Percentiles rank a stretch among this genome's conserved stretches.
Conservation (phyloP, 2,888 invertebrate species). For the Minunthozetes semirufus region DNA sequence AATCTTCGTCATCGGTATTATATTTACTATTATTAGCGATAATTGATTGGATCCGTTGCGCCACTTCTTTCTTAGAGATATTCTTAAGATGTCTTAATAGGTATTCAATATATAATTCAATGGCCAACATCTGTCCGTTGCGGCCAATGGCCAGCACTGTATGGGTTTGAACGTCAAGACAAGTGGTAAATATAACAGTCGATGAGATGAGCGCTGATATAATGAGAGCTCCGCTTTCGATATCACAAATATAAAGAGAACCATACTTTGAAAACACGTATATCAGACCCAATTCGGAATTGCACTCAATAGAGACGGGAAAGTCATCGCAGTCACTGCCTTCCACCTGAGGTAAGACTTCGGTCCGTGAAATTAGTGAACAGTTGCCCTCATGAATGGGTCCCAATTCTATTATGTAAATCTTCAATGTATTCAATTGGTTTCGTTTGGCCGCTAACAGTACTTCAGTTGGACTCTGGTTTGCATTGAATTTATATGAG, state of each 20-base stretch:
- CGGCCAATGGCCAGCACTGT: slow-evolving; percentile 26
- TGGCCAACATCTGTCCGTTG: slow-evolving; percentile 21
- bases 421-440: slow-evolving; percentile 21
- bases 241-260: slow-evolving; percentile 31
- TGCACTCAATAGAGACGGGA: slow-evolving; percentile 32
- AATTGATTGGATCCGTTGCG: slow-evolving; percentile 16
- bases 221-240: slow-evolving; percentile 28
- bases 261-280: slow-evolving; percentile 32
- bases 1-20: neutral
- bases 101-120: neutral
- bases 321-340: slow-evolving; percentile 20
- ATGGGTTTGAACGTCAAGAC: neutral
- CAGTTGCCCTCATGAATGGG: slow-evolving; percentile 9
- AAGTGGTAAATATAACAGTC: neutral
- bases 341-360: slow-evolving; percentile 7
- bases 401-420: slow-evolving; percentile 32
- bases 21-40: neutral
- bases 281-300: slow-evolving; percentile 27
- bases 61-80: neutral
- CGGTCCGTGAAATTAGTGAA: neutral
- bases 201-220: neutral
- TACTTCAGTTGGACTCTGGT: neutral
- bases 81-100: neutral
- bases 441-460: slow-evolving; percentile 26
- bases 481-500: slow-evolving; percentile 20